Percentiles rank a stretch among this genome's conserved stretches.
Evolutionary conservation across 2,797 vertebrate species (phyloP).

Genomic region (Lagorchestes hirsutus): DNA sequence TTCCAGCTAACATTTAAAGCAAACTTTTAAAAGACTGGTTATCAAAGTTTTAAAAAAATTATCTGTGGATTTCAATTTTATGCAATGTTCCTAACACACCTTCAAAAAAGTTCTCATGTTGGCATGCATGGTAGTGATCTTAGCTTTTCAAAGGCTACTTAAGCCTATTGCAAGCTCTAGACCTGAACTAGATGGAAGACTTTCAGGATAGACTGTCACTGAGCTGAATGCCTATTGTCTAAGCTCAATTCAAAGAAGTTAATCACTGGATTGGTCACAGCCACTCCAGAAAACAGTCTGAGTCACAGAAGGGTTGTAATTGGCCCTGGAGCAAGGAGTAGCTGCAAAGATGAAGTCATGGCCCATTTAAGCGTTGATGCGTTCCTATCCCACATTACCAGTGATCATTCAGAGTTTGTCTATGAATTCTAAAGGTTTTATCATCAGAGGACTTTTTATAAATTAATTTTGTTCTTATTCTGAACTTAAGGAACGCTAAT

Average conservation of each 20-base stretch:
- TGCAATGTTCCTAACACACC: neutral
- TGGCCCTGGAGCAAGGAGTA: neutral
- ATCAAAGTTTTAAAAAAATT: neutral
- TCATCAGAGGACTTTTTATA: neutral
- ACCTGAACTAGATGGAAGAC: neutral
- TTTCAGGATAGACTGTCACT: neutral
- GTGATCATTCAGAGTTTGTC: neutral
- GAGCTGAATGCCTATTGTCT: neutral
- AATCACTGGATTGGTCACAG: neutral
- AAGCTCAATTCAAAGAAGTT: neutral
- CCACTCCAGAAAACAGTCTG: neutral
- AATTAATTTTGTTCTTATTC: neutral
- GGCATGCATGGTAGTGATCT: neutral
- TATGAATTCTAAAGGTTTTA: neutral
- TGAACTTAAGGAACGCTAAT: neutral
- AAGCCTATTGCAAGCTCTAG: neutral
- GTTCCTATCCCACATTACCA: neutral
- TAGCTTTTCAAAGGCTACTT: neutral
- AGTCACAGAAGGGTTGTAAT: neutral
- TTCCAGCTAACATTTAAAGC: neutral
- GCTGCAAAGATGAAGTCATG: neutral
- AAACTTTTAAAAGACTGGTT: neutral
- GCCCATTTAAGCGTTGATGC: neutral
- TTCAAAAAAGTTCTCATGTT: neutral
- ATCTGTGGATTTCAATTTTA: conserved; percentile 18